Conservation (phyloP, 2,797 vertebrate genomes). For the Knipowitschia caucasica region DNA sequence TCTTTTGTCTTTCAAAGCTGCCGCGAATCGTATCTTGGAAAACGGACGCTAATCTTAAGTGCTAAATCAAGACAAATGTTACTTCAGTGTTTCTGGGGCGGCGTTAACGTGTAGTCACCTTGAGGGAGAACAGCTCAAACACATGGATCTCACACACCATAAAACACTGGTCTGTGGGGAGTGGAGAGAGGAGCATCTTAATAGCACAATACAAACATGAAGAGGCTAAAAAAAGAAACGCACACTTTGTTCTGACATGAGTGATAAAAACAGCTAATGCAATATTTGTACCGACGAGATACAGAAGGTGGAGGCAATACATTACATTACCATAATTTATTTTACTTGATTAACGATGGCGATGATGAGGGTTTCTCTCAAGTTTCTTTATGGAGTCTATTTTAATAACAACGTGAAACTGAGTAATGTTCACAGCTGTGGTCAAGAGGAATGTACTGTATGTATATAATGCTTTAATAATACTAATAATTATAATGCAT, state of each 20-base stretch:
- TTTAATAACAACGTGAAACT: too few relatives aligned
- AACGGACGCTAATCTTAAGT: conserved; percentile 58
- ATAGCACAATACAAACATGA: conserved; percentile 52
- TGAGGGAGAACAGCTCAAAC: conserved; percentile 60
- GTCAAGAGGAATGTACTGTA: too few relatives aligned
- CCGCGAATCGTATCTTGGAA: conserved; percentile 28
- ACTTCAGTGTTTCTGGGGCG: conserved; percentile 57
- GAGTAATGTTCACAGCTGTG: too few relatives aligned
- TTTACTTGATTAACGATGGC: too few relatives aligned
- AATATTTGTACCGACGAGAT: background rate
- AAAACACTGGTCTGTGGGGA: conserved; percentile 55
- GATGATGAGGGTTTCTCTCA: too few relatives aligned
- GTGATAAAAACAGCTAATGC: conserved; percentile 37
- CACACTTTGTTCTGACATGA: conserved; percentile 48
- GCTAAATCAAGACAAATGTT: conserved; percentile 55
- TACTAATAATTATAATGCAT: too few relatives aligned
- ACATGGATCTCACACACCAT: conserved; percentile 61
- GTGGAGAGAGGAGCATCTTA: conserved; percentile 33
- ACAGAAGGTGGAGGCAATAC: background rate
- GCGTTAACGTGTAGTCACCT: conserved; percentile 61
- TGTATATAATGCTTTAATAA: too few relatives aligned
- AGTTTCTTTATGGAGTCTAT: too few relatives aligned
- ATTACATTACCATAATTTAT: background rate
- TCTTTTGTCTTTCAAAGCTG: conserved; percentile 4
- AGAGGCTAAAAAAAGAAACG: conserved; percentile 35